Conservation (phyloP, 2,113 vertebrate genomes). For the Morone chrysops region DNA sequence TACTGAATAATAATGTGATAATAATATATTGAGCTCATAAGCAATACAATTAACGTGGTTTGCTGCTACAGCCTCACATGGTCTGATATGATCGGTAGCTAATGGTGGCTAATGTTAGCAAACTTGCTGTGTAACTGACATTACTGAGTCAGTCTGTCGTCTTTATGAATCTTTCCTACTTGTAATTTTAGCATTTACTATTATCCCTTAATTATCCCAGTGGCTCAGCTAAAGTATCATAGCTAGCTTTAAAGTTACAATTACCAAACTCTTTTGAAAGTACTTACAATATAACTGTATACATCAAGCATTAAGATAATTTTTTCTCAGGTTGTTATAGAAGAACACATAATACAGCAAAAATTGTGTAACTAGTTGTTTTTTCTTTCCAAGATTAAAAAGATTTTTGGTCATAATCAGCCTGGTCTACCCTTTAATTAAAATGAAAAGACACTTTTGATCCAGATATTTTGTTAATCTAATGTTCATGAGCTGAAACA, state of each 20-base stretch:
- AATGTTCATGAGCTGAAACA: conserved; percentile 14
- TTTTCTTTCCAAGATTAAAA: background rate
- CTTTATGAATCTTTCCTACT: background rate
- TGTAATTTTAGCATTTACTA: background rate
- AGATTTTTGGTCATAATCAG: background rate
- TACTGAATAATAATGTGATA: background rate
- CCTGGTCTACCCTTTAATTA: background rate
- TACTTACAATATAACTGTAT: background rate
- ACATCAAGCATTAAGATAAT: too few species aligned
- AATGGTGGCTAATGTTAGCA: background rate
- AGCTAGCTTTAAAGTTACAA: background rate
- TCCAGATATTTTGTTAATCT: conserved; percentile 8
- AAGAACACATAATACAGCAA: background rate
- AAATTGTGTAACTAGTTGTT: background rate
- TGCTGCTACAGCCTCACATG: background rate
- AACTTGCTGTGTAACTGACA: background rate
- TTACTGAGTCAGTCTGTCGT: background rate
- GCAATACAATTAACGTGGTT: background rate
- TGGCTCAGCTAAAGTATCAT: background rate
- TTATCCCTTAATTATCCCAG: conserved; percentile 2
- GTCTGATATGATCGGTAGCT: background rate
- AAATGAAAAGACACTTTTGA: background rate
- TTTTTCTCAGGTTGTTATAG: too few species aligned
- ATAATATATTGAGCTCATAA: background rate
- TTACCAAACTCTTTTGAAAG: background rate